Conservation (phyloP, 2,888 invertebrate species). For the Chloroclysta siterata region DNA sequence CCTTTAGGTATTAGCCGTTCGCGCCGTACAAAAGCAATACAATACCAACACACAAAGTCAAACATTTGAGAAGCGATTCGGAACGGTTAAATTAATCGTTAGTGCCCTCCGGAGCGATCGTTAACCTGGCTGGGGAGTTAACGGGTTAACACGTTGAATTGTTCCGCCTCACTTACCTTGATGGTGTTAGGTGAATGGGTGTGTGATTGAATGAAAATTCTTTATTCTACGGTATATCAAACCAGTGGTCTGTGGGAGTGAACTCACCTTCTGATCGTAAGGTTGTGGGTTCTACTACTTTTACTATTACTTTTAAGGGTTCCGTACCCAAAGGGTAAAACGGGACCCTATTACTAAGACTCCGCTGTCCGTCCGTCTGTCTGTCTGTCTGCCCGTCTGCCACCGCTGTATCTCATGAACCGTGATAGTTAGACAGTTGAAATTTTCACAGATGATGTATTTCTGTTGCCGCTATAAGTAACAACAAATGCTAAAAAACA, state of each 20-base stretch:
- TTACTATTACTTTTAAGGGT: too few species aligned
- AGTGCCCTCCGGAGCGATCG: slow-evolving; percentile 36
- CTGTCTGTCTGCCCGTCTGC: too few species aligned
- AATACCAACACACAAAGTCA: slow-evolving; percentile 26
- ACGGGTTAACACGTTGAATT: slow-evolving; percentile 32
- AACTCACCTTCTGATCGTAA: too few species aligned
- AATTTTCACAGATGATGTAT: too few species aligned
- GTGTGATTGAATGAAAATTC: not conserved
- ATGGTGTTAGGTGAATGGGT: not conserved
- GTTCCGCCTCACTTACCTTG: not conserved
- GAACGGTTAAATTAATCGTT: slow-evolving; percentile 36
- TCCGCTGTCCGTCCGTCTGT: too few species aligned
- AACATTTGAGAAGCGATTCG: slow-evolving; percentile 24
- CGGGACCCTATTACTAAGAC: too few species aligned
- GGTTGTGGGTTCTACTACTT: too few species aligned
- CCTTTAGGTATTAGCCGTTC: not conserved
- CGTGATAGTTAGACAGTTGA: too few species aligned
- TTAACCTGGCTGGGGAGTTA: slow-evolving; percentile 37
- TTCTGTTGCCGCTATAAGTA: too few species aligned
- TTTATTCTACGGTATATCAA: not conserved
- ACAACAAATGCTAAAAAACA: too few species aligned
- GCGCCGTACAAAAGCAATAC: slow-evolving; percentile 4
- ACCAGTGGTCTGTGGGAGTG: not conserved
- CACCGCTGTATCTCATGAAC: too few species aligned
- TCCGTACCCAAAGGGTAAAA: too few species aligned